A percentile compares a stretch with the other conserved stretches of the same genome.
phyloP scores from a whole-genome alignment of 2,888 invertebrate genomes.

The Callosobruchus maculatus region DNA sequence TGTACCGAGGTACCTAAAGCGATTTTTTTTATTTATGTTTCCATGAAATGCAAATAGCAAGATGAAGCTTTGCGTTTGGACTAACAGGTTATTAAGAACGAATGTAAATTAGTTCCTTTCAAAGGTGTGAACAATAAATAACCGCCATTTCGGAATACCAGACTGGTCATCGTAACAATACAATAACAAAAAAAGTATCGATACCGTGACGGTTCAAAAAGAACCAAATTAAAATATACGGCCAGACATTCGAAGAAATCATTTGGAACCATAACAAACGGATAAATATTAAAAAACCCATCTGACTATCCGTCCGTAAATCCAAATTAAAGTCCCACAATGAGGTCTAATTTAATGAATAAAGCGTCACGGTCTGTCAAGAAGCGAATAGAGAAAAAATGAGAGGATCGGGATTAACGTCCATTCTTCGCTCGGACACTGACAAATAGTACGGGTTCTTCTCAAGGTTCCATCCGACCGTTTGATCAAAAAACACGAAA shows the following conservation, averaged over 20 bases:
- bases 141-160: background rate
- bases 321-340: conserved; percentile 10
- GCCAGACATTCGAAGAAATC: background rate
- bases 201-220: background rate
- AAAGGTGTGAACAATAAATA: background rate
- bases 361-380: conserved; percentile 7
- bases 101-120: background rate
- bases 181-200: background rate
- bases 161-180: background rate
- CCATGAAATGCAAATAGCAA: no score
- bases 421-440: background rate
- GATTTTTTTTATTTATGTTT: no score
- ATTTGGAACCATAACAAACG: background rate
- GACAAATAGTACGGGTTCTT: background rate
- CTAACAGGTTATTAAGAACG: background rate
- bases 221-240: background rate
- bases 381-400: background rate
- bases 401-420: background rate
- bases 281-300: background rate
- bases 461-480: background rate
- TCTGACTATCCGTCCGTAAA: background rate
- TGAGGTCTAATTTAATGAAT: conserved; percentile 10
- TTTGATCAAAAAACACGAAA: background rate
- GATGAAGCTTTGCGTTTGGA: no score
- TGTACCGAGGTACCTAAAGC: no score